These are phyloP conservation scores for Parnassius glacialis DNA, from an alignment of 2,888 invertebrate genomes.

Conservation along the genomic window DNA sequence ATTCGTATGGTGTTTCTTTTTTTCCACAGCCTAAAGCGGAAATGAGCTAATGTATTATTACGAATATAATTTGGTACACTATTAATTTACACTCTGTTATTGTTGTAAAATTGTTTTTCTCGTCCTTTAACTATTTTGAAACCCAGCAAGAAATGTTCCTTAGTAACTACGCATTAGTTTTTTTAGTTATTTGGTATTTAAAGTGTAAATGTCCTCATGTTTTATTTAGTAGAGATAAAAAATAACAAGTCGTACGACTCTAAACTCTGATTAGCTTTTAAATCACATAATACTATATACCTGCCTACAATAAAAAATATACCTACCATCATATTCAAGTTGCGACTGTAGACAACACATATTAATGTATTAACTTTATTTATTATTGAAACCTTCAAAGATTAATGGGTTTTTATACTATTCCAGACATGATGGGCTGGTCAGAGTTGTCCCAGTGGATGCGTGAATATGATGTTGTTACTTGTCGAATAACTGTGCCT, in stretches of 20 bases:
- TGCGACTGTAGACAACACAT: neutral
- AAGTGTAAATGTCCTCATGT: slow-evolving; percentile 21
- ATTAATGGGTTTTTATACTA: too few species aligned
- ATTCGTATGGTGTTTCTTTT: too few species aligned
- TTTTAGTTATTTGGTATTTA: neutral
- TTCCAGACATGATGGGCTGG: too few species aligned
- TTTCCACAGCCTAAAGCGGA: too few species aligned
- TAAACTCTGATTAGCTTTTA: slow-evolving; percentile 26
- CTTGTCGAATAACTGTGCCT: neutral
- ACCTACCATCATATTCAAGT: neutral
- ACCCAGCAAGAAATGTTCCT: slow-evolving; percentile 1
- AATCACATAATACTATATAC: neutral
- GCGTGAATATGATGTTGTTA: neutral
- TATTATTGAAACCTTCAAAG: too few species aligned
- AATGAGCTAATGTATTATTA: too few species aligned
- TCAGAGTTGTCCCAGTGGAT: neutral
- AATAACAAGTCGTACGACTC: slow-evolving; percentile 29
- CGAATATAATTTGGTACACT: too few species aligned
- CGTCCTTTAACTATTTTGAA: neutral
- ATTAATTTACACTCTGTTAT: too few species aligned
- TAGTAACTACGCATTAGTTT: neutral
- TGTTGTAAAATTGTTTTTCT: neutral
- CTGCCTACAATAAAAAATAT: neutral
- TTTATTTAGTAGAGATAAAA: slow-evolving; percentile 27
- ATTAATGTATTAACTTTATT: too few species aligned